Evolutionary conservation across 2,888 invertebrate species (phyloP).

Genomic region (Tridacna crocea): DNA sequence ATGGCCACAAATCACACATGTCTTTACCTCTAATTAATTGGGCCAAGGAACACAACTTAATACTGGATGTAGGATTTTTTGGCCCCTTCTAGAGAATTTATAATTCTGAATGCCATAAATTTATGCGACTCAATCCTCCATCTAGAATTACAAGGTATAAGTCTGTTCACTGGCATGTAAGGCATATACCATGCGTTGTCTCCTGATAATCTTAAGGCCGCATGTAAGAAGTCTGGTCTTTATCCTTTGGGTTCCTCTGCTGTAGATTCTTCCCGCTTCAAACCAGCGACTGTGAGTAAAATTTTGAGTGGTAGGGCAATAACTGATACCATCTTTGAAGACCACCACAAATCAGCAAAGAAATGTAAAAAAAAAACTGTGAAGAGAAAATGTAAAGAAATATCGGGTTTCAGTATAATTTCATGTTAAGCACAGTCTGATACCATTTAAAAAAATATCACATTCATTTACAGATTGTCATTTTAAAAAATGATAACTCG

Average conservation of each 20-base stretch:
- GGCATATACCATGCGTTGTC: constrained; percentile 15
- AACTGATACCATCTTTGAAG: too few species aligned
- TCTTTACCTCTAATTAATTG: constrained; percentile 39
- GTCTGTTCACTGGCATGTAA: constrained; percentile 34
- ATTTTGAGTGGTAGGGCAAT: too few species aligned
- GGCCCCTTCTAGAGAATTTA: constrained; percentile 36
- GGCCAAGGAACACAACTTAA: constrained; percentile 38
- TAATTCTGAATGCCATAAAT: constrained; percentile 33
- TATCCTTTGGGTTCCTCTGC: constrained; percentile 20
- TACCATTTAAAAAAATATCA: too few species aligned
- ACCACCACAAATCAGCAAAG: too few species aligned
- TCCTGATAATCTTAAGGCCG: constrained; percentile 19
- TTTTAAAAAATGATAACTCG: too few species aligned
- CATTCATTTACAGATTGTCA: too few species aligned
- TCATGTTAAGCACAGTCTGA: too few species aligned
- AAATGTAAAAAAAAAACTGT: too few species aligned
- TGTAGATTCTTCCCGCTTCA: background rate
- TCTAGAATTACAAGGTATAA: constrained; percentile 39
- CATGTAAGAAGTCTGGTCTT: constrained; percentile 40
- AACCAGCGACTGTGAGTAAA: background rate
- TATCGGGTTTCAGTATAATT: too few species aligned
- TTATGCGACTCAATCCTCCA: constrained; percentile 33
- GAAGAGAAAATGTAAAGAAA: too few species aligned
- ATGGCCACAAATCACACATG: constrained; percentile 32
- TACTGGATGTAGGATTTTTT: constrained; percentile 33